Evolutionary conservation across 2,113 vertebrate genomes (phyloP).

Genomic region (Erpornis zantholeuca): DNA sequence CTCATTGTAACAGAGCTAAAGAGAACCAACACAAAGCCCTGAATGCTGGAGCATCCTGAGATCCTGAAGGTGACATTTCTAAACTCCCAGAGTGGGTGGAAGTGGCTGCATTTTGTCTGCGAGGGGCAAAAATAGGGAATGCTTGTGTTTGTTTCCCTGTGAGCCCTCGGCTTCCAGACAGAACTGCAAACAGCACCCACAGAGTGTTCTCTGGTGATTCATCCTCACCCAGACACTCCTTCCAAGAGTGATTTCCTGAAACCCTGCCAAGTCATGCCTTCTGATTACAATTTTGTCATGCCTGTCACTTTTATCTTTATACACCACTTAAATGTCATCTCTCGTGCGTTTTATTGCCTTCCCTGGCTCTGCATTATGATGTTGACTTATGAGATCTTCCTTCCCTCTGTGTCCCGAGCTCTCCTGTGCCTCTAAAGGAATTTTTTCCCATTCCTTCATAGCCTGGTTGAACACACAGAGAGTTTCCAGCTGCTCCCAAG

Average conservation of each 20-base stretch:
- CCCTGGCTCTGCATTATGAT: background rate
- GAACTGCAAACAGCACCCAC: background rate
- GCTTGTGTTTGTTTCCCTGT: background rate
- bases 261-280: background rate
- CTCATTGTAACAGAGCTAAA: background rate
- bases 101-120: background rate
- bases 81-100: background rate
- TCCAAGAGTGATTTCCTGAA: background rate
- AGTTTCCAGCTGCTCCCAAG: background rate
- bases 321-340: background rate
- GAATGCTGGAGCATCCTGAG: background rate
- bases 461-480: background rate
- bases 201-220: background rate
- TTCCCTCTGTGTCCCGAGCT: accelerated
- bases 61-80: background rate
- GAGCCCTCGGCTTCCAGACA: background rate
- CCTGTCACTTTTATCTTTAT: background rate
- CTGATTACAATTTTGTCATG: background rate
- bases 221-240: background rate
- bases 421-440: background rate
- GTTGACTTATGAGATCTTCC: background rate
- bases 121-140: background rate
- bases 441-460: accelerated
- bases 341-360: background rate
- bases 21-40: background rate